Evolutionary conservation across 2,797 vertebrate species (phyloP), one percentile per base, ranked within the genome.

Genomic region (Microhierax caerulescens): DNA sequence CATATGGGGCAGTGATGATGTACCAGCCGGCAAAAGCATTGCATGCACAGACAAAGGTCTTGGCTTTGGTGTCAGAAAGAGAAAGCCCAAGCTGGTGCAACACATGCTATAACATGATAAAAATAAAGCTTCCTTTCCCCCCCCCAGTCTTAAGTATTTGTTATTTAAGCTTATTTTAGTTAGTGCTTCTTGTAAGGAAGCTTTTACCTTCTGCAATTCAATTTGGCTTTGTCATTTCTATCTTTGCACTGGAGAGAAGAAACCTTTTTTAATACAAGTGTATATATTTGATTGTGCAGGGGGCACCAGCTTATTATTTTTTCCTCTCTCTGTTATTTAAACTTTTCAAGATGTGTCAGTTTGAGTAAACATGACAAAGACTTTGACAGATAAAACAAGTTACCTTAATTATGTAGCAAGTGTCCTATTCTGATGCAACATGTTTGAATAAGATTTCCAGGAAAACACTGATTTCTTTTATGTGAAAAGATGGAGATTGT

Each of bases 61-160:
- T 93, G 82, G 30, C 57, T 91, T 95, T 32, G 1, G 48, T 80
- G 53, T 91, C 78, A 91, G 15, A 90, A 84, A 92, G 94, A 96
- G 68, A 91, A 94, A 91, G 36, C 16, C 34, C 50, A 91, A 73
- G n/a, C 48, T 69, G 17, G 39, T 88, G 69, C 60, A 87, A 37
- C 28, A n/a, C 19, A 8, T 43, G 63, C 12, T 90, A 59, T 47
- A 67, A 68, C 56, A 69, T 85, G 34, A 60, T 90, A 70, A 96
- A 96, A 96, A 70, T 24, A 73, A 90, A 94, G 7, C 37, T 90
- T 95, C 8, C n/a, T 34, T 94, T 93, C 15, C 2, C 2, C 7
- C 5, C 1, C 17, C 34, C 14, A 34, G 13, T 76, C 82, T 77
- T 73, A 83, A 37, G n/a, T 21, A 53, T 92, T 76, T 90, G 22